phyloP scores from a whole-genome alignment of 2,113 vertebrate species.

The Sander lucioperca region DNA sequence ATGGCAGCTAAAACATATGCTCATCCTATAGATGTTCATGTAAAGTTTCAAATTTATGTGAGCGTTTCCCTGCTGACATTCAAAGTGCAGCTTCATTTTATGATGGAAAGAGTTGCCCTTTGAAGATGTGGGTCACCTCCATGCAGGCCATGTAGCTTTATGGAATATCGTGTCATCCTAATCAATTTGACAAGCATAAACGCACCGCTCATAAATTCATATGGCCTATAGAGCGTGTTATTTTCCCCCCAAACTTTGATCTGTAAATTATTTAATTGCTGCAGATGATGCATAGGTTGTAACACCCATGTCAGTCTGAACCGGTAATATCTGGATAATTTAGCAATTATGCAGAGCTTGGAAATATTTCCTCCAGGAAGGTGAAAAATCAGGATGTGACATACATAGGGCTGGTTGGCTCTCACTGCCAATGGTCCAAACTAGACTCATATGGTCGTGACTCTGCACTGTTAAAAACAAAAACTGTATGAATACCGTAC shows the following conservation, averaged over 20 bases:
- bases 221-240: neutral
- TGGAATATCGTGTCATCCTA: slow-evolving; percentile 38
- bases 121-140: slow-evolving; percentile 50
- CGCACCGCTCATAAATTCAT: slow-evolving; percentile 33
- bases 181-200: slow-evolving; percentile 54
- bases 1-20: neutral
- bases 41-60: slow-evolving; percentile 12
- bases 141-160: neutral
- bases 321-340: slow-evolving; percentile 2
- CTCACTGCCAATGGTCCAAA: slow-evolving; percentile 10
- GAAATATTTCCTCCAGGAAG: neutral
- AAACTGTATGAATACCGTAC: no score
- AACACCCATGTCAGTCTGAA: slow-evolving; percentile 5
- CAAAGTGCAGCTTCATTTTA: slow-evolving; percentile 36
- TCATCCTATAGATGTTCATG: neutral
- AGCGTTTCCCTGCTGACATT: slow-evolving; percentile 29
- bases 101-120: slow-evolving; percentile 48
- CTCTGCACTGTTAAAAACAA: neutral
- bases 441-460: slow-evolving; percentile 28
- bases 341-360: slow-evolving; percentile 9
- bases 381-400: neutral
- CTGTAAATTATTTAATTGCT: slow-evolving; percentile 22
- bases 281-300: slow-evolving; percentile 3
- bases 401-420: neutral
- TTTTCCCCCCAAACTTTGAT: neutral